Conservation (phyloP, 2,888 invertebrate species). For the Agrotis clavis region DNA sequence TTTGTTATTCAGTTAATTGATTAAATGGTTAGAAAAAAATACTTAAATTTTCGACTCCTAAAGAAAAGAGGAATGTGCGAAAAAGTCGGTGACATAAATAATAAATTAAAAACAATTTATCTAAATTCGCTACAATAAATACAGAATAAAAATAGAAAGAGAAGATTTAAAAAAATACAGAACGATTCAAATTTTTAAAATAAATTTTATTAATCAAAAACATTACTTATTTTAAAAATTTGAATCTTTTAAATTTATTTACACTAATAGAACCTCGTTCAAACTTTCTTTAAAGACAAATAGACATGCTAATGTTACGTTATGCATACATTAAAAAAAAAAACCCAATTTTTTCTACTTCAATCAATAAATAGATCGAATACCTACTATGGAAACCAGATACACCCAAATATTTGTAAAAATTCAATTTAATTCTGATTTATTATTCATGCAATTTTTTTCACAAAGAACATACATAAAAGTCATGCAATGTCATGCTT, state of each 20-base stretch:
- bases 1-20: constrained; percentile 20
- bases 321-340: constrained; percentile 23
- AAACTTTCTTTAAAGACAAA: constrained; percentile 4
- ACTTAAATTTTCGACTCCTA: constrained; percentile 19
- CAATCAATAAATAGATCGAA: background rate
- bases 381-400: background rate
- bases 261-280: constrained; percentile 30
- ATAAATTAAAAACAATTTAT: constrained; percentile 1
- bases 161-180: background rate
- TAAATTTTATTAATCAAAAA: background rate
- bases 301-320: constrained; percentile 48
- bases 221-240: background rate
- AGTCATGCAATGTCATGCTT: constrained; percentile 29
- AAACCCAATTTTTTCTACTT: background rate
- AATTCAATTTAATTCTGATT: background rate
- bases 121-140: constrained; percentile 6
- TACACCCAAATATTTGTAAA: background rate
- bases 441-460: background rate
- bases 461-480: background rate
- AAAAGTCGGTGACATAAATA: constrained; percentile 75
- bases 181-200: constrained; percentile 48
- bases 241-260: constrained; percentile 19
- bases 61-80: constrained; percentile 88
- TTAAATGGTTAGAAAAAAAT: constrained; percentile 33
- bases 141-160: constrained; percentile 17